Evolutionary conservation across 2,888 invertebrate species (phyloP).

Genomic region (Onchidella celtica): DNA sequence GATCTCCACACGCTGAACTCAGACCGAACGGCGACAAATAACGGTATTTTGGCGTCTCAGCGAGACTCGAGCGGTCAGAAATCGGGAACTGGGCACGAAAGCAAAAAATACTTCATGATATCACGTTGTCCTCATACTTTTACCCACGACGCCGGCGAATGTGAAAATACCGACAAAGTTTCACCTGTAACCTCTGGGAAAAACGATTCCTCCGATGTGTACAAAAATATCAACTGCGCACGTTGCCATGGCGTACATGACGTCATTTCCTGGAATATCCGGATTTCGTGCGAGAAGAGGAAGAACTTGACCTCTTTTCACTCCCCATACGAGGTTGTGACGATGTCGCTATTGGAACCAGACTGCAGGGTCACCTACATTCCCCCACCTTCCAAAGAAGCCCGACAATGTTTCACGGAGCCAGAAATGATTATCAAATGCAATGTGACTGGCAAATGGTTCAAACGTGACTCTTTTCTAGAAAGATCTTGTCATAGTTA

Average conservation of each 20-base stretch:
- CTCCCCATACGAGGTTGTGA: background rate
- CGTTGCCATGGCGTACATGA: slow-evolving; percentile 21
- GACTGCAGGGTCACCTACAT: slow-evolving; percentile 33
- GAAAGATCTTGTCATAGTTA: slow-evolving; percentile 54
- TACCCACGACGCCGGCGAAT: background rate
- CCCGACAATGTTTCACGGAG: slow-evolving; percentile 40
- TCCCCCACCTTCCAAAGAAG: background rate
- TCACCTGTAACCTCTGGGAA: slow-evolving; percentile 6
- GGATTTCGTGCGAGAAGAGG: background rate
- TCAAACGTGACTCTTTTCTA: slow-evolving; percentile 46
- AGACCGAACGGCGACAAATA: too few relatives aligned
- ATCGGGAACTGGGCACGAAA: background rate
- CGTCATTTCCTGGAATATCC: slow-evolving; percentile 9
- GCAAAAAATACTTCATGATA: slow-evolving; percentile 31
- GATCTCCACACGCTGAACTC: too few relatives aligned
- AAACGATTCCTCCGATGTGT: background rate
- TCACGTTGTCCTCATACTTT: slow-evolving; percentile 18
- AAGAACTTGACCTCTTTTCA: background rate
- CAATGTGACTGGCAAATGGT: slow-evolving; percentile 52
- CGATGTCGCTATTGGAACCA: background rate
- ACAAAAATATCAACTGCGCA: slow-evolving; percentile 29
- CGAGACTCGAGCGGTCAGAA: too few relatives aligned
- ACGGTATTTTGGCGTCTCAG: too few relatives aligned
- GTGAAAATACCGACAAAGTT: background rate
- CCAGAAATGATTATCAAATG: slow-evolving; percentile 43